Conservation (phyloP, 2,888 invertebrate genomes). For the Cepaea hortensis region DNA sequence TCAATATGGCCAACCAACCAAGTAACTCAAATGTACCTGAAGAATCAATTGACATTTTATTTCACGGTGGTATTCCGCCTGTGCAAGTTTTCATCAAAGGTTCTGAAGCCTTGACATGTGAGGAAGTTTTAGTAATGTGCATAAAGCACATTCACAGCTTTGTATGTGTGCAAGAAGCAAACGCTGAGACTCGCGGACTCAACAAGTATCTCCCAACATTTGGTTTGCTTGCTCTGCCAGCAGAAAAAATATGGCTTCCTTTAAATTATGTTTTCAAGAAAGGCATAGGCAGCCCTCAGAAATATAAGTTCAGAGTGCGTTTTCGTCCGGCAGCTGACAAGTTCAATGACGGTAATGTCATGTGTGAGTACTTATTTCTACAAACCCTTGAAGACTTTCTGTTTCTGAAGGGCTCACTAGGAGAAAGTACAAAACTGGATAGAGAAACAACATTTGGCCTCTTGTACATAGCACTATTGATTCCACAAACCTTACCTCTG, state of each 20-base stretch:
- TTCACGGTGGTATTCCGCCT: slow-evolving; percentile 10
- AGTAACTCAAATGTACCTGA: neutral
- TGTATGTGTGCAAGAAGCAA: neutral
- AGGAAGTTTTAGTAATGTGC: slow-evolving; percentile 3
- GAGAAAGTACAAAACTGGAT: neutral
- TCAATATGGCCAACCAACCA: no score
- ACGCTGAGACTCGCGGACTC: neutral
- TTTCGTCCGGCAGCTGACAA: slow-evolving; percentile 2
- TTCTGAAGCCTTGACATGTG: neutral
- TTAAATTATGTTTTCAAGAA: slow-evolving; percentile 16
- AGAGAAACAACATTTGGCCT: slow-evolving; percentile 14
- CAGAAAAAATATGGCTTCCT: slow-evolving; percentile 25
- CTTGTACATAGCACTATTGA: slow-evolving; percentile 3
- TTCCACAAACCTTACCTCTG: slow-evolving; percentile 18
- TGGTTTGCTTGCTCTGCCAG: slow-evolving; percentile 24
- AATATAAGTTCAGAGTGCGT: slow-evolving; percentile 30
- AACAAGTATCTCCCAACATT: slow-evolving; percentile 20
- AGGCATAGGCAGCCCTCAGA: slow-evolving; percentile 1
- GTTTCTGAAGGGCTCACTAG: slow-evolving; percentile 6
- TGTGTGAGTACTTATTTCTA: slow-evolving; percentile 29
- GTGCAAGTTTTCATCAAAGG: neutral
- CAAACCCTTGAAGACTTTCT: slow-evolving; percentile 32
- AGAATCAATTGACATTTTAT: neutral
- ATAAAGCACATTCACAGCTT: slow-evolving; percentile 5
- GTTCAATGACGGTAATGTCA: slow-evolving; percentile 9